Evolutionary conservation across 92 coral and sea anemone genomes (phyloP).

Genomic region (Virgularia gustaviana): DNA sequence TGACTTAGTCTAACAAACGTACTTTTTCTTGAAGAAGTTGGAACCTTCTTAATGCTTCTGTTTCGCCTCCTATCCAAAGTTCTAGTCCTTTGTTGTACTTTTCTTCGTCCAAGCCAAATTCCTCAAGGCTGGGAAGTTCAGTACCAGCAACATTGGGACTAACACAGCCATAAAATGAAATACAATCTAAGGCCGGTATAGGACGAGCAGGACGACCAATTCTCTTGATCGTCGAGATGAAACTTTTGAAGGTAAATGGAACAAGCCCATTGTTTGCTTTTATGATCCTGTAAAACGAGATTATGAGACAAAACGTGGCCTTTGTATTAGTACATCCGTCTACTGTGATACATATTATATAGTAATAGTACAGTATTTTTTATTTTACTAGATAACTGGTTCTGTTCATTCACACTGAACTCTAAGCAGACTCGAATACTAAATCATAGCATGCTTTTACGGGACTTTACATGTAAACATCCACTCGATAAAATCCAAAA

Average conservation of each 20-base stretch:
- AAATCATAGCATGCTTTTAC: no score
- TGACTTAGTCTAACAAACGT: neutral
- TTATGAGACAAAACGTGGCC: neutral
- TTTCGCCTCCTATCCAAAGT: conserved; percentile 70
- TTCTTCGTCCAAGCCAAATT: conserved; percentile 55
- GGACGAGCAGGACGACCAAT: conserved; percentile 88
- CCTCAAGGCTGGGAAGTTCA: conserved; percentile 55
- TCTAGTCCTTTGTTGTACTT: conserved; percentile 44
- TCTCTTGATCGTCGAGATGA: conserved; percentile 66
- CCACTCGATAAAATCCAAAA: no score
- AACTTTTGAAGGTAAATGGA: conserved; percentile 68
- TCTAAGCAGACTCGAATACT: no score
- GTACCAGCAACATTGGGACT: conserved; percentile 55
- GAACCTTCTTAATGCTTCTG: conserved; percentile 56
- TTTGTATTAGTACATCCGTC: neutral
- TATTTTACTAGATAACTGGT: no score
- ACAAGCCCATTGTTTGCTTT: conserved; percentile 59
- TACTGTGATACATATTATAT: no score
- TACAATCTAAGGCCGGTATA: conserved; percentile 52
- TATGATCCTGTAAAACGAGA: conserved; percentile 42
- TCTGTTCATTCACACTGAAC: no score
- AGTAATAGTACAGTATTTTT: no score
- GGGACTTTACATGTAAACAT: no score
- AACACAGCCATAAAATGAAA: conserved; percentile 59
- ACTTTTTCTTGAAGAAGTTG: conserved; percentile 73